Percentiles rank a stretch among this genome's conserved stretches.
Conservation (phyloP, 2,888 invertebrate genomes). For the Lottia scabra region DNA sequence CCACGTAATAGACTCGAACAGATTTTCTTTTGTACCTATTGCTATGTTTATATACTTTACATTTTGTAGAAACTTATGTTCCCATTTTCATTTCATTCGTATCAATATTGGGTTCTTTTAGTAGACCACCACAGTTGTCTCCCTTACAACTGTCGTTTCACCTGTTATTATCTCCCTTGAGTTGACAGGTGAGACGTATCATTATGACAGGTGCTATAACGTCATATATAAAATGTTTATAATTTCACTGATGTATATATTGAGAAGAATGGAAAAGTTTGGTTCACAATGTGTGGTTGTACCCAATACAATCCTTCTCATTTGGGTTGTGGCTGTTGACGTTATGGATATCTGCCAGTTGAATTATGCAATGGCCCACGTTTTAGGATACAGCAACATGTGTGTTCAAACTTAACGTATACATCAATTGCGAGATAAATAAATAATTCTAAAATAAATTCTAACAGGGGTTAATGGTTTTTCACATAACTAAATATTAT, state of each 20-base stretch:
- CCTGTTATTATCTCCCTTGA: conserved; percentile 4
- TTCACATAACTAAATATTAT: too few species aligned
- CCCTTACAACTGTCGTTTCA: not conserved
- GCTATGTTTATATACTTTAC: not conserved
- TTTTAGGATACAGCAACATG: too few species aligned
- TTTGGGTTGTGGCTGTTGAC: too few species aligned
- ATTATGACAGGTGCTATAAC: not conserved
- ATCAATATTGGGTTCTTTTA: not conserved
- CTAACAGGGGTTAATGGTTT: too few species aligned
- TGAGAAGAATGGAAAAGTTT: not conserved
- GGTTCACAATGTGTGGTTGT: not conserved
- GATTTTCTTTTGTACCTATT: not conserved
- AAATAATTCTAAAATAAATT: too few species aligned
- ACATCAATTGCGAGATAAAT: too few species aligned
- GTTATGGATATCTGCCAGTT: too few species aligned
- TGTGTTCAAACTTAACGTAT: too few species aligned
- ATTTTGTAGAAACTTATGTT: not conserved
- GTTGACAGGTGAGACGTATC: not conserved
- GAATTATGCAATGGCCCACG: too few species aligned
- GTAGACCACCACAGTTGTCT: conserved; percentile 4
- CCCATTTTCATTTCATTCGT: not conserved
- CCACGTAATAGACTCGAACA: not conserved
- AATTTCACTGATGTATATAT: not conserved
- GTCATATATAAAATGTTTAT: not conserved
- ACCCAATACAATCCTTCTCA: not conserved